phyloP scores from a whole-genome alignment of 2,888 invertebrate species.

The Rambutsinella grinnellia region DNA sequence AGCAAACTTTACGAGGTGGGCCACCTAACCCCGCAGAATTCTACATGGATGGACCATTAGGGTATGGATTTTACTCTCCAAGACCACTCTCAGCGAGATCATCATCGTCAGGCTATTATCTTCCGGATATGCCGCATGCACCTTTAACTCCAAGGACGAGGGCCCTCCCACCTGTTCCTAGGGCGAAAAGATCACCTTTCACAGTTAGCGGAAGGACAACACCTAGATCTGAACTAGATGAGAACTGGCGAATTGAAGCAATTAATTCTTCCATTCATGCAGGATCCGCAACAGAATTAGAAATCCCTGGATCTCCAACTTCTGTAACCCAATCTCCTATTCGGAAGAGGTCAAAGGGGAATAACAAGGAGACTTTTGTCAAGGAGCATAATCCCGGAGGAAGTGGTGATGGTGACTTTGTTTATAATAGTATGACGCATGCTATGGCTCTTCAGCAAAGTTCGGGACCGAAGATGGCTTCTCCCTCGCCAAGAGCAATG shows the following conservation, averaged over 20 bases:
- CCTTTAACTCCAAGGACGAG: slow-evolving; percentile 38
- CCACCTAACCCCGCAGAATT: slow-evolving; percentile 5
- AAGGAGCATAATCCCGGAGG: background rate
- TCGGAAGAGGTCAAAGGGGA: slow-evolving; percentile 36
- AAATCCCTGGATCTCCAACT: slow-evolving; percentile 3
- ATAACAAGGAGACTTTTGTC: slow-evolving; percentile 6
- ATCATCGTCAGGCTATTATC: slow-evolving; percentile 11
- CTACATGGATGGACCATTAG: slow-evolving; percentile 11
- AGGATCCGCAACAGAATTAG: background rate
- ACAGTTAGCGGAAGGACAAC: slow-evolving; percentile 30
- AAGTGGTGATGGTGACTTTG: slow-evolving; percentile 42
- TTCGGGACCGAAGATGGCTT: background rate
- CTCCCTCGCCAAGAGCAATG: background rate
- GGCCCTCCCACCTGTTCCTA: slow-evolving; percentile 21
- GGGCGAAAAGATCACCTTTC: slow-evolving; percentile 39
- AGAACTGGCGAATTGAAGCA: slow-evolving; percentile 28
- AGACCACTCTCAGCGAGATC: slow-evolving; percentile 23
- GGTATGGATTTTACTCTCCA: slow-evolving; percentile 30
- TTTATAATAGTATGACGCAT: slow-evolving; percentile 42
- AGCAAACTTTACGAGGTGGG: slow-evolving; percentile 9
- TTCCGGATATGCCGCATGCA: slow-evolving; percentile 11
- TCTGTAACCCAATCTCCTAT: slow-evolving; percentile 37
- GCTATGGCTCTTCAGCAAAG: slow-evolving; percentile 40
- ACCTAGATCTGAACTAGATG: slow-evolving; percentile 40
- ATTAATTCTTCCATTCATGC: background rate